phyloP scores from a whole-genome alignment of 2,888 invertebrate species.

The Tipula helvola region DNA sequence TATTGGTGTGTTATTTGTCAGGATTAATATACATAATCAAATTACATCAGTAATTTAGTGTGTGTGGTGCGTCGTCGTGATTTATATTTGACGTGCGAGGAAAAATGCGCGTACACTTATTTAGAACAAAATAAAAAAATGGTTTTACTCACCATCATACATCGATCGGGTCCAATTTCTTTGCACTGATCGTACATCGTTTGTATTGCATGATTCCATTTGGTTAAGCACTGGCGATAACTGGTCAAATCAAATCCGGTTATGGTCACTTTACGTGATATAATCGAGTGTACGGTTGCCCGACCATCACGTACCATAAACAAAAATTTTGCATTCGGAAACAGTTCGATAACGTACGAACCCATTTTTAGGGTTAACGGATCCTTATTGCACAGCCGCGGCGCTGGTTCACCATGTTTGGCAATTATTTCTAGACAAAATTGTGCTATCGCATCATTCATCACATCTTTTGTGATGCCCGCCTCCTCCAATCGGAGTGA shows the following conservation, averaged over 20 bases:
- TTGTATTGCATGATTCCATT: conserved; percentile 94
- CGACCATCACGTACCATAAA: conserved; percentile 98
- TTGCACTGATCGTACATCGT: conserved; percentile 90
- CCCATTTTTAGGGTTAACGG: conserved; percentile 96
- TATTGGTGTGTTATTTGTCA: not conserved
- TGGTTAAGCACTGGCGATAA: conserved; percentile 86
- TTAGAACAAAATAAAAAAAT: not conserved
- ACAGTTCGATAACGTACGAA: conserved; percentile 83
- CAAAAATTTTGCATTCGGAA: conserved; percentile 95
- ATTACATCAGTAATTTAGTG: not conserved
- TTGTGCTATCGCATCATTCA: conserved; percentile 86
- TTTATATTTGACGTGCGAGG: not conserved
- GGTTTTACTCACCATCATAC: conserved; percentile 51
- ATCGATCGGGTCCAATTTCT: conserved; percentile 60
- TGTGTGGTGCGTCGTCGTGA: not conserved
- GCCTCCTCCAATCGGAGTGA: conserved; percentile 83
- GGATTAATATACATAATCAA: conserved; percentile 4
- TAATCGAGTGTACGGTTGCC: conserved; percentile 97
- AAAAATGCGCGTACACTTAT: not conserved
- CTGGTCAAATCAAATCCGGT: conserved; percentile 85
- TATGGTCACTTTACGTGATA: conserved; percentile 72
- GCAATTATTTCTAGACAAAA: conserved; percentile 95
- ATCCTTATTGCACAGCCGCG: conserved; percentile 96
- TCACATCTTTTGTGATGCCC: conserved; percentile 80
- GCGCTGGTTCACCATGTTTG: conserved; percentile 89